Evolutionary conservation across 2,888 invertebrate genomes (phyloP).

Genomic region (Eumacrocentrus americanus): DNA sequence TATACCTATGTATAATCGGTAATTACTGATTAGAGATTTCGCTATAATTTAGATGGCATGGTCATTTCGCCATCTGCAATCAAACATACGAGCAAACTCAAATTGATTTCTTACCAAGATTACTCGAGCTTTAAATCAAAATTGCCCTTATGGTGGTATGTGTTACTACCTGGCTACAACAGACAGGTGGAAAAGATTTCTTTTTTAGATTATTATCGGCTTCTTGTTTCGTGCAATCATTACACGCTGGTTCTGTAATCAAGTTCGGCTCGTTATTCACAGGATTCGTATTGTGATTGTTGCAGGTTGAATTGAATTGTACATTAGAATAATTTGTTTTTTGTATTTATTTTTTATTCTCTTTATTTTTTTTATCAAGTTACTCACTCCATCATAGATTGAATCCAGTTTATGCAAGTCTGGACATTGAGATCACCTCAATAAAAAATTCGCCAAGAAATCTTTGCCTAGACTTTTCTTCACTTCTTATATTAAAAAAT

Average conservation of each 20-base stretch:
- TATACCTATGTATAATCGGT: neutral
- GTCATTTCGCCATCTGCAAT: slow-evolving; percentile 1
- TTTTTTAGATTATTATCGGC: slow-evolving; percentile 15
- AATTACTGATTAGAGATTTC: neutral
- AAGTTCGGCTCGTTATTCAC: slow-evolving; percentile 22
- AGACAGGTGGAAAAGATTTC: slow-evolving; percentile 17
- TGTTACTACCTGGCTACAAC: neutral
- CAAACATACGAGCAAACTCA: neutral
- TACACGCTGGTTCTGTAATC: neutral
- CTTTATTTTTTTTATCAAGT: too few relatives aligned
- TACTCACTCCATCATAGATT: too few relatives aligned
- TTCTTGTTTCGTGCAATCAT: slow-evolving; percentile 10
- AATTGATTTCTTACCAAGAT: slow-evolving; percentile 18
- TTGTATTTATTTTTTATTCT: too few relatives aligned
- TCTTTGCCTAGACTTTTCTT: too few relatives aligned
- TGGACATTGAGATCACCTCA: too few relatives aligned
- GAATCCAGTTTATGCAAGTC: too few relatives aligned
- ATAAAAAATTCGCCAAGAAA: too few relatives aligned
- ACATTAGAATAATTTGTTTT: too few relatives aligned
- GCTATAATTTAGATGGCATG: neutral
- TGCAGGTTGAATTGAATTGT: too few relatives aligned
- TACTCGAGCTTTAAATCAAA: slow-evolving; percentile 20
- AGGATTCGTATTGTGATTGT: slow-evolving; percentile 8
- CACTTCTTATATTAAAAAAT: too few relatives aligned
- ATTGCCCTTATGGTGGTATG: neutral